Percentiles rank a stretch among this genome's conserved stretches.
Conservation (phyloP, 2,888 invertebrate genomes). For the Coleophora flavipennella region DNA sequence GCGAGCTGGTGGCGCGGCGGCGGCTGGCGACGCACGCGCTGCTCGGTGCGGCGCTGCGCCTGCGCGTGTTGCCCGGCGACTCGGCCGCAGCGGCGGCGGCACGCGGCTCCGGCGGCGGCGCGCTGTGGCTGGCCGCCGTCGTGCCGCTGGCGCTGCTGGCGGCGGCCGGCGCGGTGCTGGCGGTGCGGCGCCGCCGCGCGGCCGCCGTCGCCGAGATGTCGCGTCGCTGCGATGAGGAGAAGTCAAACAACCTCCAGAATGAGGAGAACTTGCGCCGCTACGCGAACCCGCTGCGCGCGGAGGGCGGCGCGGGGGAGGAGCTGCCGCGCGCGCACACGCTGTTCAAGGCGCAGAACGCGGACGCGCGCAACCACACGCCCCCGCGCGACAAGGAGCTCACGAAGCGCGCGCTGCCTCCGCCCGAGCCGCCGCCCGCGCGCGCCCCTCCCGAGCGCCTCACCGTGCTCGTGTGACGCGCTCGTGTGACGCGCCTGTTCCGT, state of each 20-base stretch:
- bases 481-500: constrained; percentile 7
- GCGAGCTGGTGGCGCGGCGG: constrained; percentile 50
- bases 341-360: constrained; percentile 88
- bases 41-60: constrained; percentile 50
- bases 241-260: constrained; percentile 92
- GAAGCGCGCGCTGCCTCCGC: constrained; percentile 75
- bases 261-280: constrained; percentile 90
- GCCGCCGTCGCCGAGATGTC: constrained; percentile 72
- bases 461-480: constrained; percentile 45
- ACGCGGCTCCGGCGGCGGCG: constrained; percentile 75
- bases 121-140: constrained; percentile 18
- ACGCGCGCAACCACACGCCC: constrained; percentile 87
- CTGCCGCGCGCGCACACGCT: constrained; percentile 75
- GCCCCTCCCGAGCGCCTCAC: constrained; percentile 58
- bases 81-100: constrained; percentile 20
- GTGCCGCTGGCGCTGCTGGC: constrained; percentile 22
- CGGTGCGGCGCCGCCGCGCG: constrained; percentile 31
- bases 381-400: constrained; percentile 83
- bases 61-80: constrained; percentile 36
- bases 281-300: constrained; percentile 83
- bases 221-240: constrained; percentile 84
- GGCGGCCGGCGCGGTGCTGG: constrained; percentile 45
- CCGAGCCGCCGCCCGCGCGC: constrained; percentile 42
- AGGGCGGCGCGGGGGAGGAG: constrained; percentile 65
- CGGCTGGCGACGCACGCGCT: constrained; percentile 51